phyloP scores from a whole-genome alignment of 2,113 vertebrate species.

The Zosterops pallidus region DNA sequence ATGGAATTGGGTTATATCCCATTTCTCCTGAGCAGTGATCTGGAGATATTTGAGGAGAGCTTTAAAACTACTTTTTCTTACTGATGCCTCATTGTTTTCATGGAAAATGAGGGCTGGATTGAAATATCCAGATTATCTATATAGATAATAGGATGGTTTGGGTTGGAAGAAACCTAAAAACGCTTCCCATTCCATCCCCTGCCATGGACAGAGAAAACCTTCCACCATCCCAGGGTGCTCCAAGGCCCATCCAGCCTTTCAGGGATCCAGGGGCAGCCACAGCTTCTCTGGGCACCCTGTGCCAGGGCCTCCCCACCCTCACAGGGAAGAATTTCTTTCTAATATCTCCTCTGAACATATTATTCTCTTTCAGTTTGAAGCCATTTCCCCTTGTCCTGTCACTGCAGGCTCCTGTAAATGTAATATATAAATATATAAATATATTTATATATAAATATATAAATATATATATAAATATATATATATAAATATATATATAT shows the following conservation, averaged over 20 bases:
- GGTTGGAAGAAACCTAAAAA: background rate
- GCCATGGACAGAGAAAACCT: background rate
- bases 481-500: too few relatives aligned
- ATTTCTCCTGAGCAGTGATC: too few relatives aligned
- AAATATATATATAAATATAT: too few relatives aligned
- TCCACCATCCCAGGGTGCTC: accelerated
- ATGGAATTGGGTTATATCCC: too few relatives aligned
- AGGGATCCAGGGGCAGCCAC: background rate
- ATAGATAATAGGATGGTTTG: background rate
- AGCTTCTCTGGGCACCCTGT: background rate
- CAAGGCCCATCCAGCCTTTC: accelerated
- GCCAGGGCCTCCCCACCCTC: background rate
- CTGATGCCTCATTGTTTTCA: background rate
- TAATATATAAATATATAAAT: too few relatives aligned
- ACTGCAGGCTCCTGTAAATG: background rate
- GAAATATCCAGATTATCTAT: background rate
- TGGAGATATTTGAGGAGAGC: background rate
- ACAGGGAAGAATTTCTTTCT: background rate
- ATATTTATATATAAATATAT: too few relatives aligned
- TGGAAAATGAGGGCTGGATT: background rate
- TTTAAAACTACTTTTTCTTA: background rate
- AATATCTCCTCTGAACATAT: too few relatives aligned
- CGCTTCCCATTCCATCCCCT: background rate
- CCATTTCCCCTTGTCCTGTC: background rate
- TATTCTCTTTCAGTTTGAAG: background rate